Evolutionary conservation across 2,888 invertebrate species (phyloP), one percentile per base, ranked within the genome.

Genomic region (Drosophila phalerata): DNA sequence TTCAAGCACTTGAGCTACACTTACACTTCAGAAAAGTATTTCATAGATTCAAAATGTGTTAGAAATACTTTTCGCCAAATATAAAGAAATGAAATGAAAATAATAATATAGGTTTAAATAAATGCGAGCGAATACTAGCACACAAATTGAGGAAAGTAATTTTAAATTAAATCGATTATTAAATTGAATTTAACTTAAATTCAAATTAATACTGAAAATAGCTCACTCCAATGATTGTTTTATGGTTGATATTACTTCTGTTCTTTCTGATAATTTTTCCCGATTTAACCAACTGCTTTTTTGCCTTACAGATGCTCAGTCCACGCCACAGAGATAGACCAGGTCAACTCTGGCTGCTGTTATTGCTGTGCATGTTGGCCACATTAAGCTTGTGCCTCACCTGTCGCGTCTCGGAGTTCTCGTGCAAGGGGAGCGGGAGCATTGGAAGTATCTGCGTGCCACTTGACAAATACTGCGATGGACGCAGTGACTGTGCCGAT

Each of bases 391-490:
- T 88, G 40, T 57, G 72, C 53, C 77, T 93, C 69, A 94, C 95
- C 88, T 97, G 97, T 93, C 95, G 96, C 90, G 95, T 96, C 84
- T 96, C 96, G 78, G 96, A 96, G 93, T 95, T 95, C 92, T 94
- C 95, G 37, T 97, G 96, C 92, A 94, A 95, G 74, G 95, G 95
- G 88, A 95, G 95, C 74, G 95, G 95, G 64, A 88, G 67, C 89
- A 95, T 95, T 76, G 95, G 95, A 70, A 92, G 90, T 72, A 94
- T 94, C 83, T 97, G 97, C 93, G 95, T 97, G 91, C 95, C 96
- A 25, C 94, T 96, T 75, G 97, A 97, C 93, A 95, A 95, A 83
- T 97, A 96, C 93, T 97, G 97, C 93, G 97, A 97, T 93, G 97
- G 97, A 65, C 93, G 93, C 83, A 95, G 96, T 93, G 97, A 97